These are phyloP conservation scores for Alitta virens DNA, from an alignment of 2,888 invertebrate species.

Conservation along the genomic window DNA sequence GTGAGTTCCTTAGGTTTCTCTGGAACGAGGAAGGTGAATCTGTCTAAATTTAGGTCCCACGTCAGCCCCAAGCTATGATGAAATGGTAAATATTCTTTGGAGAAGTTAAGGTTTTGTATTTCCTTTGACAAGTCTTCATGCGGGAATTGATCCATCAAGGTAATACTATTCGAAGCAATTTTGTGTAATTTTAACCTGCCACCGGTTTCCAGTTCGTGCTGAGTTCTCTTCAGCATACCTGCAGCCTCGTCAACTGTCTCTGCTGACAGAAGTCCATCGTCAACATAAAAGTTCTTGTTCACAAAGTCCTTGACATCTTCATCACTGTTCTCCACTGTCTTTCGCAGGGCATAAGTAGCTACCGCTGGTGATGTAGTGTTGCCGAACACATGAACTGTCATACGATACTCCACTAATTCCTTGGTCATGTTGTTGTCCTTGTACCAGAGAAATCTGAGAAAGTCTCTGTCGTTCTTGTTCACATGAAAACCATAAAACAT, in stretches of 20 bases:
- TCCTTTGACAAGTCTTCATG: slow-evolving; percentile 16
- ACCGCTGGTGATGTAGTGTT: slow-evolving; percentile 11
- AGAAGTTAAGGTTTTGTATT: slow-evolving; percentile 6
- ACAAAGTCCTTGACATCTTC: slow-evolving; percentile 22
- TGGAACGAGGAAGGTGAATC: slow-evolving; percentile 7
- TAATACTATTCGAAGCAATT: slow-evolving; percentile 23
- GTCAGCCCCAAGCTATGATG: slow-evolving; percentile 18
- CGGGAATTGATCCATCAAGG: slow-evolving; percentile 26
- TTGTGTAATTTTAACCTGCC: slow-evolving; percentile 27
- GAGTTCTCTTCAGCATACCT: slow-evolving; percentile 6
- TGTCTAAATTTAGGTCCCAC: slow-evolving; percentile 18
- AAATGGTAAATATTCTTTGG: too few relatives aligned
- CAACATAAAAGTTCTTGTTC: slow-evolving; percentile 23
- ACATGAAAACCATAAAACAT: slow-evolving; percentile 28
- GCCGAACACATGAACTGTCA: slow-evolving; percentile 19
- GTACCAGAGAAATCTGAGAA: slow-evolving; percentile 23
- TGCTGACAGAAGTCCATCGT: slow-evolving; percentile 23
- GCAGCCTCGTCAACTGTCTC: slow-evolving; percentile 15
- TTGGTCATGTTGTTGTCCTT: slow-evolving; percentile 6
- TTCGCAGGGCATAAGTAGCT: slow-evolving; percentile 13
- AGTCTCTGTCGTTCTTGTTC: slow-evolving; percentile 7
- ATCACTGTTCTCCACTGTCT: not conserved
- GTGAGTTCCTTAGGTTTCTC: slow-evolving; percentile 23
- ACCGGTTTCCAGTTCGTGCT: slow-evolving; percentile 8
- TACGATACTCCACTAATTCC: slow-evolving; percentile 11